Conservation (phyloP, 2,888 invertebrate genomes). For the Drosophila koepferae region DNA sequence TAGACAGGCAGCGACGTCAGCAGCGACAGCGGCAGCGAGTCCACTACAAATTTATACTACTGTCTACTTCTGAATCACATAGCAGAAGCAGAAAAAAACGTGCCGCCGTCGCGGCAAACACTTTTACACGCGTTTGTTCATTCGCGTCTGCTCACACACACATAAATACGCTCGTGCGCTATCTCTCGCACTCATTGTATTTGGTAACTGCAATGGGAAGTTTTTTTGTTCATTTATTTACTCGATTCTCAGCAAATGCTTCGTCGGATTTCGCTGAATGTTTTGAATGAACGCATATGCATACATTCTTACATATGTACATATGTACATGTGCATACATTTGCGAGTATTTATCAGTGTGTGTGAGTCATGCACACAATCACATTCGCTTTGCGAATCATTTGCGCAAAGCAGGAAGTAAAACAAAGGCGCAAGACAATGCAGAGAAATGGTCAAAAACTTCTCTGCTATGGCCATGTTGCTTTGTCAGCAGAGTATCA, state of each 20-base stretch:
- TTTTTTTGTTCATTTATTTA: constrained; percentile 32
- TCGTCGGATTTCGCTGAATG: constrained; percentile 46
- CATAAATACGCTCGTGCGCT: constrained; percentile 3
- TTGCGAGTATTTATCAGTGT: constrained; percentile 10
- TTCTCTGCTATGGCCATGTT: constrained; percentile 46
- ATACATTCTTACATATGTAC: background rate
- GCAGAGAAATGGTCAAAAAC: constrained; percentile 43
- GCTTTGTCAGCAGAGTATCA: constrained; percentile 23
- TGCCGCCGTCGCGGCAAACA: constrained; percentile 59
- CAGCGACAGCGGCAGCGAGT: constrained; percentile 20
- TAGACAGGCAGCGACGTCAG: constrained; percentile 45
- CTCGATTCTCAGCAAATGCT: constrained; percentile 38
- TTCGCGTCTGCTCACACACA: constrained; percentile 1
- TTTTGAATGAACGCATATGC: constrained; percentile 50
- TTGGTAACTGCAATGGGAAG: constrained; percentile 28
- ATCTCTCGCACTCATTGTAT: constrained; percentile 37
- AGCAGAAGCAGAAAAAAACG: constrained; percentile 63
- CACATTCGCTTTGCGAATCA: background rate
- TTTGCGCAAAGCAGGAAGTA: constrained; percentile 48
- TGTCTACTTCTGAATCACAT: constrained; percentile 62
- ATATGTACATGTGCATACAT: background rate
- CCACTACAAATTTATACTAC: constrained; percentile 55
- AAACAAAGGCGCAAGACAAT: constrained; percentile 42
- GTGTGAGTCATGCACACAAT: constrained; percentile 27
- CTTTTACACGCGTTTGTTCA: constrained; percentile 54